Conservation (phyloP, 2,888 invertebrate genomes). For the Drosophila ustulata region DNA sequence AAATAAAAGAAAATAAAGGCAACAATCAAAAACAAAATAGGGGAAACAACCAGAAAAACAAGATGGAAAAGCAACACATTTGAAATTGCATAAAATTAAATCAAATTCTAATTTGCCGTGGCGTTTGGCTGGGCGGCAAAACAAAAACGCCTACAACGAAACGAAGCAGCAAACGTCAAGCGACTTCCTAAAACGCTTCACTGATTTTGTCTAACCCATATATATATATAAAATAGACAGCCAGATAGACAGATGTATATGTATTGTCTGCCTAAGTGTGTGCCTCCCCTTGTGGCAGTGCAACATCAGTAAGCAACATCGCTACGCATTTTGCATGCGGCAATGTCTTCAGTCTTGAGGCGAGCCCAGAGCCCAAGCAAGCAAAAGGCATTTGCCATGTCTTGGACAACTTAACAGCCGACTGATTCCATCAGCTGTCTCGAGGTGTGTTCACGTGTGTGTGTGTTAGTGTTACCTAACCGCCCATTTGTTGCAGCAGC, state of each 20-base stretch:
- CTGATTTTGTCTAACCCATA: slow-evolving; percentile 74
- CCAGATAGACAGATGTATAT: slow-evolving; percentile 14
- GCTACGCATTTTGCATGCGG: slow-evolving; percentile 65
- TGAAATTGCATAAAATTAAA: slow-evolving; percentile 77
- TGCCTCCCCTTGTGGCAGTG: slow-evolving; percentile 17
- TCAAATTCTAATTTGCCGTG: slow-evolving; percentile 72
- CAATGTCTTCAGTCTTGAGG: slow-evolving; percentile 54
- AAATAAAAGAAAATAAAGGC: slow-evolving; percentile 5
- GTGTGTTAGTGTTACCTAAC: slow-evolving; percentile 45
- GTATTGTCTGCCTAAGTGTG: background rate
- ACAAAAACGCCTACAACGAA: slow-evolving; percentile 68
- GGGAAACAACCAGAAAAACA: slow-evolving; percentile 24
- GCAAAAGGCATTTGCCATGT: slow-evolving; percentile 34
- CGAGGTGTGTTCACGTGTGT: slow-evolving; percentile 43
- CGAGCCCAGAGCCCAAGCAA: slow-evolving; percentile 42
- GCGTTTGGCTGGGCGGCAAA: slow-evolving; percentile 53
- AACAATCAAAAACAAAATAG: slow-evolving; percentile 4
- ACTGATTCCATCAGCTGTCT: slow-evolving; percentile 62
- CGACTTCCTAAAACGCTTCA: slow-evolving; percentile 78
- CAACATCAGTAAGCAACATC: slow-evolving; percentile 26
- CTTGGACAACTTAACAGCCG: slow-evolving; percentile 71
- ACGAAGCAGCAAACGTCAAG: slow-evolving; percentile 46
- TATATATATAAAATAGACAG: slow-evolving; percentile 22
- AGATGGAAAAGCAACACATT: slow-evolving; percentile 48
- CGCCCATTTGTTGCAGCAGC: slow-evolving; percentile 61